Conservation (phyloP, 2,888 invertebrate species). For the Erebia ligea region DNA sequence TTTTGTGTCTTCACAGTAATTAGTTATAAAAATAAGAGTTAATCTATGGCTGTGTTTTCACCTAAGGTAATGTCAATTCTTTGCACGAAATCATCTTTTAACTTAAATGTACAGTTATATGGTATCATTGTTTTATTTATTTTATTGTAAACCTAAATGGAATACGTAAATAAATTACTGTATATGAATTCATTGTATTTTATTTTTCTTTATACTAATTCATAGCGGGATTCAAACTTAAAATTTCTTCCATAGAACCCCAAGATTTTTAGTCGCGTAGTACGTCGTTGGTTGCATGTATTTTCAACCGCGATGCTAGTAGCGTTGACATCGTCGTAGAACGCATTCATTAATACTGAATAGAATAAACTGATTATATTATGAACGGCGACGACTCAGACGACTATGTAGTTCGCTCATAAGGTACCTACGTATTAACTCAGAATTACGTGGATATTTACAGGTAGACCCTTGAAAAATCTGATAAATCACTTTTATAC, state of each 20-base stretch:
- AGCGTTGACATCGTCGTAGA: too few species aligned
- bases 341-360: too few species aligned
- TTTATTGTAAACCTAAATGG: constrained; percentile 71
- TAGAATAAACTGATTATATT: too few species aligned
- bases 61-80: constrained; percentile 81
- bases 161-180: constrained; percentile 76
- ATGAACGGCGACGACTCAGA: too few species aligned
- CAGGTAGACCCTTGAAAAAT: too few species aligned
- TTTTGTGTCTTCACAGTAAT: constrained; percentile 32
- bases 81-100: constrained; percentile 78
- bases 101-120: constrained; percentile 71
- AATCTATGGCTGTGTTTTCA: constrained; percentile 82
- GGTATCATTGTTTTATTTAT: constrained; percentile 63
- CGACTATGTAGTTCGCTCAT: neutral
- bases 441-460: neutral
- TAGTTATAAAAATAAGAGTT: constrained; percentile 43
- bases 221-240: neutral
- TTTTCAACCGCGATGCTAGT: too few species aligned
- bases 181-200: constrained; percentile 42
- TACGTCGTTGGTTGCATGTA: too few species aligned
- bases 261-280: too few species aligned
- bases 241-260: too few species aligned
- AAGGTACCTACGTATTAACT: neutral
- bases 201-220: neutral
- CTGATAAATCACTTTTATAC: neutral